These are phyloP conservation scores for Brachionus koreanus DNA, from an alignment of 1,140 invertebrate species.

Conservation along the genomic window DNA sequence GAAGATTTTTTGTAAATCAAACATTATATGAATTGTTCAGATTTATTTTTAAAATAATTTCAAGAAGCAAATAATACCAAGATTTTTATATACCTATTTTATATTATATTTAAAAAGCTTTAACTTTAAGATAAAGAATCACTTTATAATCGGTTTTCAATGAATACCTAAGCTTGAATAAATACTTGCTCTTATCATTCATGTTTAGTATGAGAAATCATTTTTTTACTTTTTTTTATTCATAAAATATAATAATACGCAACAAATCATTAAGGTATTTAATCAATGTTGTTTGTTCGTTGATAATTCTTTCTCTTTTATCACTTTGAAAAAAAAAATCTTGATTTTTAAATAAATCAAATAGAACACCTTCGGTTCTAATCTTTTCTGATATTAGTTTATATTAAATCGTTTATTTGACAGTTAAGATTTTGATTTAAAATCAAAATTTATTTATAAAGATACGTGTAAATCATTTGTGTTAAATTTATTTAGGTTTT, in stretches of 20 bases:
- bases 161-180: not conserved
- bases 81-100: not conserved
- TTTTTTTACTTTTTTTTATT: not conserved
- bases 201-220: not conserved
- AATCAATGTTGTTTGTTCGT: not conserved
- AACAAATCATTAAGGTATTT: not conserved
- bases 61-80: not conserved
- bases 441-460: not conserved
- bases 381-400: not conserved
- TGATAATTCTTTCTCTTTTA: not conserved
- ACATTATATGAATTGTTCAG: not conserved
- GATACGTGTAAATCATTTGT: not conserved
- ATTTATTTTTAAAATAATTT: not conserved
- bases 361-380: not conserved
- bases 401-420: not conserved
- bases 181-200: not conserved
- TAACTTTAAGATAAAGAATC: not conserved
- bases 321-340: not conserved
- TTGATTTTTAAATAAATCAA: not conserved
- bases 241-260: not conserved
- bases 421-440: not conserved
- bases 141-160: not conserved
- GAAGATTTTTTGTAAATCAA: not conserved
- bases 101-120: not conserved
- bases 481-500: not conserved